A percentile compares a stretch with the other conserved stretches of the same genome.
phyloP scores from a whole-genome alignment of 2,888 invertebrate species.

The Eupithecia abbreviata region DNA sequence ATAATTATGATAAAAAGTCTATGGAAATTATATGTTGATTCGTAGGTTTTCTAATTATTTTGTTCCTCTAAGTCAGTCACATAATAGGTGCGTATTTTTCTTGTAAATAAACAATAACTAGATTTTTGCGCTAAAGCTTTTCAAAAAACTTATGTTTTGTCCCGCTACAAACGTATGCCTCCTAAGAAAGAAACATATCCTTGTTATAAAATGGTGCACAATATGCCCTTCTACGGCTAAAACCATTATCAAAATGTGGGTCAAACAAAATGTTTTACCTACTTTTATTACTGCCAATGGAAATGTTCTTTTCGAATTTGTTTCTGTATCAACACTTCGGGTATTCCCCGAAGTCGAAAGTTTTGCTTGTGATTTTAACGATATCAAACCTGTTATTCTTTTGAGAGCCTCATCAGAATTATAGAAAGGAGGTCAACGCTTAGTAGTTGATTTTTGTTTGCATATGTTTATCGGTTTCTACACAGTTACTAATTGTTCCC shows the following conservation, averaged over 20 bases:
- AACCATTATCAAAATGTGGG: not conserved
- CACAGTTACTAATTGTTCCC: not conserved
- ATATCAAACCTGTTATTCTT: conserved; percentile 59
- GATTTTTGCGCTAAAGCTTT: too few species aligned
- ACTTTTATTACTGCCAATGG: conserved; percentile 25
- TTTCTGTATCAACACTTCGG: conserved; percentile 35
- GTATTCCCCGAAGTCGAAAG: conserved; percentile 50
- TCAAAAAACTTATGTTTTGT: too few species aligned
- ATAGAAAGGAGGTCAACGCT: conserved; percentile 56
- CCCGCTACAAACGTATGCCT: too few species aligned
- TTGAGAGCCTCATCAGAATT: conserved; percentile 58
- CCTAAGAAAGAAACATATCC: too few species aligned
- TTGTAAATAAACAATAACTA: too few species aligned
- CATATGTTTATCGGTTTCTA: not conserved
- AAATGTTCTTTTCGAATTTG: conserved; percentile 34
- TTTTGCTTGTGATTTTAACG: conserved; percentile 58
- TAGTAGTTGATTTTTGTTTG: conserved; percentile 43
- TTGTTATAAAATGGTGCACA: too few species aligned
- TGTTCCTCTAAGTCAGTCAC: too few species aligned
- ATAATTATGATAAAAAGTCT: too few species aligned
- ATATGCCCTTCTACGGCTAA: too few species aligned
- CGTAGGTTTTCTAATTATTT: too few species aligned
- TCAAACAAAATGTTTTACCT: not conserved
- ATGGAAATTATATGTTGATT: too few species aligned
- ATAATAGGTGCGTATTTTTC: too few species aligned